phyloP scores from a whole-genome alignment of 2,888 invertebrate species.

The Blastobasis lacticolella region DNA sequence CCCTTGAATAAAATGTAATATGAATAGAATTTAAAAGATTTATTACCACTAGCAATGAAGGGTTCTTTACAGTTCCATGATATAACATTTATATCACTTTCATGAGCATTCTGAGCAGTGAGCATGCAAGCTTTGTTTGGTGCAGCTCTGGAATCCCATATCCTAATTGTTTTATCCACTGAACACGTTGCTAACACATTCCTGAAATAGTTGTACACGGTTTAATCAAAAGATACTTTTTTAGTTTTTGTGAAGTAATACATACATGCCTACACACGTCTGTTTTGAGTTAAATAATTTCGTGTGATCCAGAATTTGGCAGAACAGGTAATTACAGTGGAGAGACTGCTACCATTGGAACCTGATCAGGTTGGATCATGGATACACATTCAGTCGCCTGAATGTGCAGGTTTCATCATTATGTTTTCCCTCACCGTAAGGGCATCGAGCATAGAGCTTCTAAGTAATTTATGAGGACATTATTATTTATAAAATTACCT shows the following conservation, averaged over 20 bases:
- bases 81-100: constrained; percentile 96
- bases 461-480: too few species aligned
- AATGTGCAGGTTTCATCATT: too few species aligned
- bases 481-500: constrained; percentile 32
- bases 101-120: constrained; percentile 88
- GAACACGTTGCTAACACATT: constrained; percentile 93
- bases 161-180: constrained; percentile 90
- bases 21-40: neutral
- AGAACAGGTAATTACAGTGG: too few species aligned
- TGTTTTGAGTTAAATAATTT: too few species aligned
- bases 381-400: too few species aligned
- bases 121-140: constrained; percentile 94
- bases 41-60: constrained; percentile 85
- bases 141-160: constrained; percentile 95
- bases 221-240: neutral
- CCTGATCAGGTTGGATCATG: too few species aligned
- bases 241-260: neutral
- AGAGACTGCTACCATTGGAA: too few species aligned
- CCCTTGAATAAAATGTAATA: too few species aligned
- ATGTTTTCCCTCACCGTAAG: neutral
- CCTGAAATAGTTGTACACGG: constrained; percentile 33
- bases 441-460: too few species aligned
- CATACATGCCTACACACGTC: neutral
- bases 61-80: constrained; percentile 96
- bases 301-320: too few species aligned